These are phyloP conservation scores for Botrylloides violaceus DNA, from an alignment of 23 tunicate genomes.

Conservation along the genomic window DNA sequence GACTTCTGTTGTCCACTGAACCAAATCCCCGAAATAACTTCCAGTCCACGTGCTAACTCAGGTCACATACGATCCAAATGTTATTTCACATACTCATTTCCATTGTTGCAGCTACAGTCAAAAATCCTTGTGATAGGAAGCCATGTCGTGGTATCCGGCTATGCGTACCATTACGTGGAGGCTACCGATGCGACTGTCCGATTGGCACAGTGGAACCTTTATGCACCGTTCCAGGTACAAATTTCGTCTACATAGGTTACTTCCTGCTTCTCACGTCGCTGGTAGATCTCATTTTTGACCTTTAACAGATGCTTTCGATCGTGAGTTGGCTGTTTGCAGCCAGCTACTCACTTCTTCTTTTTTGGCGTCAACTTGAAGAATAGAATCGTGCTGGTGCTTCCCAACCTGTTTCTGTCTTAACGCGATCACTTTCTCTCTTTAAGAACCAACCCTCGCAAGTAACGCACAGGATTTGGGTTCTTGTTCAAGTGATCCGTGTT, in stretches of 20 bases:
- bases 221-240: not conserved
- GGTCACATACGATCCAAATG: no score
- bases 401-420: no score
- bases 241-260: not conserved
- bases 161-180: not conserved
- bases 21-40: no score
- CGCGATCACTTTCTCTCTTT: not conserved
- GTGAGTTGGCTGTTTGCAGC: no score
- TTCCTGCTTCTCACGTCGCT: no score
- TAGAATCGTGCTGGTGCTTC: no score
- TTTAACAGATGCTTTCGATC: no score
- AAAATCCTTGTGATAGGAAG: not conserved
- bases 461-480: not conserved
- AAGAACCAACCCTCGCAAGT: not conserved
- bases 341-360: no score
- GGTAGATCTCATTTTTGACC: no score
- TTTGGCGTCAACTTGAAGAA: no score
- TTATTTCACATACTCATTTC: not conserved
- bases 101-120: not conserved
- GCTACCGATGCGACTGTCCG: not conserved
- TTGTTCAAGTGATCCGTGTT: not conserved
- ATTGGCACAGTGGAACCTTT: not conserved
- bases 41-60: no score
- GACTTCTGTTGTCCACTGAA: no score
- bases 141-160: not conserved